Base-by-base conservation (phyloP, 2,113 vertebrate species). In the Oncorhynchus mykiss region DNA sequence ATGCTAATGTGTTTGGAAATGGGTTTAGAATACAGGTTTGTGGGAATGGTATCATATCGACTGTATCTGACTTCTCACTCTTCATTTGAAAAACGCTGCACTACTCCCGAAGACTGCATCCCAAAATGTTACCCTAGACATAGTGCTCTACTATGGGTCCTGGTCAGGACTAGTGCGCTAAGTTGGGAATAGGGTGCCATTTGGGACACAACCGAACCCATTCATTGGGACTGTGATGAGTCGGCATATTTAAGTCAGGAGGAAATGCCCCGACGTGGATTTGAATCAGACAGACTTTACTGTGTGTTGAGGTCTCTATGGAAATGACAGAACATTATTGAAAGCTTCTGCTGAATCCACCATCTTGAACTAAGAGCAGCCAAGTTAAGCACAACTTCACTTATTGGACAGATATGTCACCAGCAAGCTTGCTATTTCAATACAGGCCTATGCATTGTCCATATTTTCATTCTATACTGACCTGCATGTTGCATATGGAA, bases 191-290 rank as follows among this genome's bases (percentile, higher is more conserved):
- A 18, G 51, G 14, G 14, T 54, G 51, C 51, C 4, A 54, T 54
- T 54, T 54, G 16, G 51, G 16, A 54, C 4, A 18, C 14, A 18
- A 2, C 13, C 4, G 16, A 54, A 22, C 7, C 16, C 5, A 74
- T 72, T 68, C 24, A 51, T 54, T 18, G 25, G n/a, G 34, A 71
- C 66, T 67, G 31, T 75, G 70, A 79, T 69, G 76, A 86, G 81
- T 88, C 89, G 88, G 86, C 86, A 85, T 79, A 85, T 88, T 91
- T 92, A 16, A 16, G 75, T 85, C 75, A 66, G 67, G 27, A 80
- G 78, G 71, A 81, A 45, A 45, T 45, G 39, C 39, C 8, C 9
- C 2, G 39, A 39, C 70, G 57, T 74, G 79, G 80, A 88, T 84
- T 79, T 77, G 78, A 72, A 87, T 84, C 88, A 82, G 84, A 85